A percentile compares a stretch with the other conserved stretches of the same genome.
phyloP scores from a whole-genome alignment of 2,113 vertebrate species.

The Etheostoma spectabile region DNA sequence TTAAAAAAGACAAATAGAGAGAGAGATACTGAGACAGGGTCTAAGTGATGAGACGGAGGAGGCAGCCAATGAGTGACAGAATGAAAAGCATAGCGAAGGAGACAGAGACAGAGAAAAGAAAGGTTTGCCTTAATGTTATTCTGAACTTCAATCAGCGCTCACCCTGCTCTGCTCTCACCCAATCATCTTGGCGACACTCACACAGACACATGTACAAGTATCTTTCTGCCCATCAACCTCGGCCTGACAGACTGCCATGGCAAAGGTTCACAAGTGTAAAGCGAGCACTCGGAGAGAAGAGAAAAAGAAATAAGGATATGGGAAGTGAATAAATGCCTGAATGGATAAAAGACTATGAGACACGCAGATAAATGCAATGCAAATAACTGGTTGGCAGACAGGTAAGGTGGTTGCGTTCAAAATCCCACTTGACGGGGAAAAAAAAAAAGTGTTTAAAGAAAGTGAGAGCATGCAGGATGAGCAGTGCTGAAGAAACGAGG shows the following conservation, averaged over 20 bases:
- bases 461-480: slow-evolving; percentile 22
- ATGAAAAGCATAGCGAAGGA: slow-evolving; percentile 39
- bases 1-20: slow-evolving; percentile 20
- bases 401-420: slow-evolving; percentile 31
- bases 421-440: slow-evolving; percentile 27
- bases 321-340: slow-evolving; percentile 20
- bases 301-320: slow-evolving; percentile 6
- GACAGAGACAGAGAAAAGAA: slow-evolving; percentile 59
- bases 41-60: slow-evolving; percentile 61
- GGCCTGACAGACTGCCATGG: slow-evolving; percentile 62
- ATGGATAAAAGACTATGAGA: slow-evolving; percentile 9
- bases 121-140: slow-evolving; percentile 68
- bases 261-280: slow-evolving; percentile 60
- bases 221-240: slow-evolving; percentile 67
- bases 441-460: slow-evolving; percentile 33
- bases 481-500: slow-evolving; percentile 19
- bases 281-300: not conserved
- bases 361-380: slow-evolving; percentile 9
- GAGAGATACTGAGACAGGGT: slow-evolving; percentile 30
- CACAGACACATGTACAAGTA: slow-evolving; percentile 21
- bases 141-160: slow-evolving; percentile 67
- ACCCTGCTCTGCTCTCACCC: slow-evolving; percentile 45
- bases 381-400: slow-evolving; percentile 8
- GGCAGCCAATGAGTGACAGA: slow-evolving; percentile 61
- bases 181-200: slow-evolving; percentile 53